Conservation (phyloP, 2,797 vertebrate species). For the Etheostoma nigrum region DNA sequence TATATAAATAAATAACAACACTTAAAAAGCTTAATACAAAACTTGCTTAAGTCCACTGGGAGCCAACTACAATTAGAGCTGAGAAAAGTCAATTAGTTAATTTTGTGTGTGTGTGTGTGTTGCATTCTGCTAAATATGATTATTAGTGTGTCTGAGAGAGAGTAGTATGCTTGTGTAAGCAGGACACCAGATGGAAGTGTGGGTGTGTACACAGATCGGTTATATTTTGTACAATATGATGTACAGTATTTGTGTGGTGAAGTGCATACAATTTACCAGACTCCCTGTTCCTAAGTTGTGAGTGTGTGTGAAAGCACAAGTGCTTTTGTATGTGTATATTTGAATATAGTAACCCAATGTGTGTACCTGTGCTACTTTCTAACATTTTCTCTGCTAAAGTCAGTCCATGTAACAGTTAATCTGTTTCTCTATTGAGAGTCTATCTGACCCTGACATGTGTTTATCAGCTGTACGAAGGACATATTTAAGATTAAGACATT, state of each 20-base stretch:
- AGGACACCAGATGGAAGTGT: conserved; percentile 58
- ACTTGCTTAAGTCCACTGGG: no score
- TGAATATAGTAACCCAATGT: background rate
- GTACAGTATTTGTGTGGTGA: conserved; percentile 25
- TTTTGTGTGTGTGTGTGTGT: no score
- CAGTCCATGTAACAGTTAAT: background rate
- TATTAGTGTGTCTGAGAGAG: background rate
- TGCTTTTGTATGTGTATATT: background rate
- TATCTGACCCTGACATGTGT: conserved; percentile 32
- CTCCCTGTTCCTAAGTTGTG: conserved; percentile 4
- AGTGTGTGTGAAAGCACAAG: conserved; percentile 3
- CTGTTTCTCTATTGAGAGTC: background rate
- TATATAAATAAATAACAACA: no score
- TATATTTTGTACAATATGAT: background rate
- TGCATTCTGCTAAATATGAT: conserved; percentile 12
- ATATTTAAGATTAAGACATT: background rate
- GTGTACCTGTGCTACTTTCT: conserved; percentile 18
- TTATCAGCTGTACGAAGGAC: conserved; percentile 45
- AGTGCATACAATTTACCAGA: conserved; percentile 10
- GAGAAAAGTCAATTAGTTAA: no score
- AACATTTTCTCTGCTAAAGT: conserved; percentile 29
- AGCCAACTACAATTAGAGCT: no score
- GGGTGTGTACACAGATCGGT: conserved; percentile 39
- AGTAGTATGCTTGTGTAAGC: conserved; percentile 50
- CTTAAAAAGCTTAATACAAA: no score